phyloP scores from a whole-genome alignment of 1,140 invertebrate genomes.

The Drosophila paulistorum region DNA sequence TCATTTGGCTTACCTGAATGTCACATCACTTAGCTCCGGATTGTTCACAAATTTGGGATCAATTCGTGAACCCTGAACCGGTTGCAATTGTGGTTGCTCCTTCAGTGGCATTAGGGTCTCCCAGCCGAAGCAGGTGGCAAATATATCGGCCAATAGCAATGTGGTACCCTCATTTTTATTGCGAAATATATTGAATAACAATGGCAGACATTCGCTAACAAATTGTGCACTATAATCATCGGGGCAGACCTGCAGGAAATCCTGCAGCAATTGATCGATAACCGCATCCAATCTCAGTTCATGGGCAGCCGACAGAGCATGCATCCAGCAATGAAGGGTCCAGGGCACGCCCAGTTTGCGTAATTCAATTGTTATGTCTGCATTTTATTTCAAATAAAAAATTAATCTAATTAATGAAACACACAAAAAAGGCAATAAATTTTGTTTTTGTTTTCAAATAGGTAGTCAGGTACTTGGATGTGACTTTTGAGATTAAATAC shows the following conservation, averaged over 20 bases:
- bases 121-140: conserved; percentile 94
- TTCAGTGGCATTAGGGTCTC: conserved; percentile 91
- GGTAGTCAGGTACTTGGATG: background rate
- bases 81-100: conserved; percentile 87
- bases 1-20: conserved; percentile 86
- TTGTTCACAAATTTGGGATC: conserved; percentile 97
- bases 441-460: background rate
- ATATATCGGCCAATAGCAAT: conserved; percentile 93
- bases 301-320: conserved; percentile 93
- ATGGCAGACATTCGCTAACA: conserved; percentile 93
- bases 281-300: conserved; percentile 91
- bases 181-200: conserved; percentile 94
- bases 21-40: conserved; percentile 94
- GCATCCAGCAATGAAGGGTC: conserved; percentile 96
- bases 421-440: background rate
- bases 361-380: conserved; percentile 93
- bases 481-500: conserved; percentile 4
- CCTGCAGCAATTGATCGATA: conserved; percentile 95
- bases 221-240: conserved; percentile 94
- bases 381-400: conserved; percentile 14
- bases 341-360: conserved; percentile 92
- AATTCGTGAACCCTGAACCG: conserved; percentile 89
- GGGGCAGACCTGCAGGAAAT: conserved; percentile 94
- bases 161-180: conserved; percentile 96
- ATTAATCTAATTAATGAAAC: background rate